phyloP scores from a whole-genome alignment of 2,113 vertebrate genomes.

The Pygoscelis antarcticus region DNA sequence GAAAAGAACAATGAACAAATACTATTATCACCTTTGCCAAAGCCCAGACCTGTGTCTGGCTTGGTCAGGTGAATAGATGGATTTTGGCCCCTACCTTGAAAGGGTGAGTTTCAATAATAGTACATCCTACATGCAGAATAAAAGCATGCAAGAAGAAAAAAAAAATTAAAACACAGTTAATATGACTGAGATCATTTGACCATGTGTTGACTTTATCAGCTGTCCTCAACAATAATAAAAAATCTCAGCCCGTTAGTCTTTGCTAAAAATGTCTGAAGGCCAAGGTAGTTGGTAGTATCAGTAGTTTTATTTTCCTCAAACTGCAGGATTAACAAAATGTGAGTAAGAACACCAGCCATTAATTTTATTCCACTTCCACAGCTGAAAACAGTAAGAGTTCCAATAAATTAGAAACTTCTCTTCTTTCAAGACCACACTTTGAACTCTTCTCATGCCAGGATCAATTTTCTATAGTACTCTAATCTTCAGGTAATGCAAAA shows the following conservation, averaged over 20 bases:
- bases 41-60: background rate
- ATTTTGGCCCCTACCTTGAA: background rate
- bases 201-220: background rate
- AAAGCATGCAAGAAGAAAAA: background rate
- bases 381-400: background rate
- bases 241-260: background rate
- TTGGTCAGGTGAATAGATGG: background rate
- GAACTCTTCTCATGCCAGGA: background rate
- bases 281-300: background rate
- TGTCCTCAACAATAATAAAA: background rate
- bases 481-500: background rate
- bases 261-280: background rate
- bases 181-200: background rate
- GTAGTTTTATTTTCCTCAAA: background rate
- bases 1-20: background rate
- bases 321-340: background rate
- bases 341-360: background rate
- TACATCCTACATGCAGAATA: background rate
- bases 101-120: background rate
- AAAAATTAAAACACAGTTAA: background rate
- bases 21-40: background rate
- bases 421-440: background rate
- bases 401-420: background rate
- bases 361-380: background rate
- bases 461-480: background rate